These are phyloP conservation scores for Helicoverpa zea DNA, from an alignment of 1,140 invertebrate genomes.

Conservation along the genomic window DNA sequence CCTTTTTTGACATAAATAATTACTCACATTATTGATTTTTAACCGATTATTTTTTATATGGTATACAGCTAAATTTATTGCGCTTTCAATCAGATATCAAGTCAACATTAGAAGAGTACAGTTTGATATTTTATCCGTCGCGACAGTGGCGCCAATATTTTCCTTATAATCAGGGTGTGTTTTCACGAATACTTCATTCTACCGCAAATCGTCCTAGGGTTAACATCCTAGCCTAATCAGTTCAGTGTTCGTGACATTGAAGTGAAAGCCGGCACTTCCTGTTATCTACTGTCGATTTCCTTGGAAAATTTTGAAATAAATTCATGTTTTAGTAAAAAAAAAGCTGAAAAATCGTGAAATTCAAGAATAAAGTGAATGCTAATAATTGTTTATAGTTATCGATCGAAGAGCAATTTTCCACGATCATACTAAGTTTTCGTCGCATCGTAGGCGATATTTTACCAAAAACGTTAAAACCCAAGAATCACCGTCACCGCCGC, in stretches of 20 bases:
- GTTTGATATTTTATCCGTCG: conserved; percentile 66
- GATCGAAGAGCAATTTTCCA: conserved; percentile 63
- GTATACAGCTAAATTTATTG: not conserved
- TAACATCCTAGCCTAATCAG: conserved; percentile 77
- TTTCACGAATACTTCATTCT: conserved; percentile 85
- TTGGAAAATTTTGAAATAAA: conserved; percentile 49
- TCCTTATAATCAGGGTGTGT: conserved; percentile 85
- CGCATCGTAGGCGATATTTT: conserved; percentile 64
- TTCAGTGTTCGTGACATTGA: conserved; percentile 79
- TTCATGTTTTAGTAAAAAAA: conserved; percentile 23
- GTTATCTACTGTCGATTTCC: conserved; percentile 47
- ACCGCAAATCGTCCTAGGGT: conserved; percentile 83
- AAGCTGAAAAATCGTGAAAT: conserved; percentile 9
- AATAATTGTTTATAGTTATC: conserved; percentile 60
- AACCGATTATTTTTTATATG: not conserved
- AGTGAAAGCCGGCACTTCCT: conserved; percentile 77
- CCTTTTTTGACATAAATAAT: not conserved
- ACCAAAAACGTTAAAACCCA: conserved; percentile 81
- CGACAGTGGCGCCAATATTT: conserved; percentile 83
- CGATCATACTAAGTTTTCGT: conserved; percentile 60
- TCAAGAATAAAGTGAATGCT: conserved; percentile 46
- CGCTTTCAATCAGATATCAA: not conserved
- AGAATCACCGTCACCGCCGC: conserved; percentile 77
- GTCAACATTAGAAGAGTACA: conserved; percentile 10
- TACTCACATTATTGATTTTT: not conserved